phyloP scores from a whole-genome alignment of 2,113 vertebrate species.

The Pardalotus punctatus region DNA sequence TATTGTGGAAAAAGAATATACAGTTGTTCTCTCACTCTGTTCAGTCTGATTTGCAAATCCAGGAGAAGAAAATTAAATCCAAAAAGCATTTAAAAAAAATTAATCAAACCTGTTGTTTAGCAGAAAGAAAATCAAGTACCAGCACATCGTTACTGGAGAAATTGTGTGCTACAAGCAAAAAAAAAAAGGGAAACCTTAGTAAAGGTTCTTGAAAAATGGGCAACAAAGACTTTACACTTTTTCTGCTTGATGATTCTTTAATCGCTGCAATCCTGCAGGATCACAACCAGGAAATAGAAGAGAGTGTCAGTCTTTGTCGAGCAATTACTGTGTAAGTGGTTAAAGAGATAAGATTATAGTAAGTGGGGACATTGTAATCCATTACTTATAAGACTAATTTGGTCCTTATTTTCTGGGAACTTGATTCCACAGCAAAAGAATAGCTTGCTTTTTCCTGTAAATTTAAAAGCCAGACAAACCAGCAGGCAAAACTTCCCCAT shows the following conservation, averaged over 20 bases:
- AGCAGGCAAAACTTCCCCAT: not conserved
- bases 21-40: not conserved
- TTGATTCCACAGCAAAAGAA: not conserved
- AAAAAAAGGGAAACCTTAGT: slow-evolving; percentile 26
- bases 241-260: slow-evolving; percentile 45
- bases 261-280: slow-evolving; percentile 22
- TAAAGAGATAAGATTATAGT: slow-evolving; percentile 50
- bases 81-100: not conserved
- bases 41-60: not conserved
- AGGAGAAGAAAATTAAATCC: slow-evolving; percentile 13
- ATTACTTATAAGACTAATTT: slow-evolving; percentile 39
- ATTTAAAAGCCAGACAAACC: not conserved
- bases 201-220: slow-evolving; percentile 26
- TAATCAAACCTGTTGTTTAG: not conserved
- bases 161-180: not conserved
- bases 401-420: not conserved
- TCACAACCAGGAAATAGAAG: slow-evolving; percentile 22
- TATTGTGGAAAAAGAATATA: not conserved
- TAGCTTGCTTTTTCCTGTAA: not conserved
- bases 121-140: slow-evolving; percentile 36
- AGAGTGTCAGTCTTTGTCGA: not conserved
- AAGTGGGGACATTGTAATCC: not conserved
- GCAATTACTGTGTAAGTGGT: slow-evolving; percentile 37
- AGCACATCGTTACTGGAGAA: not conserved
- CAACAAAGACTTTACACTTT: not conserved